Evolutionary conservation across 2,888 invertebrate species (phyloP), one percentile per base, ranked within the genome.

Genomic region (Brachypterus glaber): DNA sequence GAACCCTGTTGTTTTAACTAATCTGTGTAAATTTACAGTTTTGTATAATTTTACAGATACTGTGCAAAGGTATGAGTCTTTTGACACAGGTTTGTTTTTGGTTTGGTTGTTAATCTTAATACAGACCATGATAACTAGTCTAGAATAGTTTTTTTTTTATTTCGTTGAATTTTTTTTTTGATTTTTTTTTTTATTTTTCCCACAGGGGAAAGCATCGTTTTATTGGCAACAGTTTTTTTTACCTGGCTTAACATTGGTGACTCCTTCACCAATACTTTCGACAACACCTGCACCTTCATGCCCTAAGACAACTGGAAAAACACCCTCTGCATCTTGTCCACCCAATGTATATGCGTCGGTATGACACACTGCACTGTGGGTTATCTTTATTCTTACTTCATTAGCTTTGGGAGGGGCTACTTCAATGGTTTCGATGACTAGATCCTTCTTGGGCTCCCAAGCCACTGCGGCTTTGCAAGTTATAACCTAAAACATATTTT

Each of bases 221-320:
- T n/a, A n/a, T n/a, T n/a, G n/a, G n/a, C n/a, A n/a, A n/a, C n/a
- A n/a, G n/a, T n/a, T n/a, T n/a, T n/a, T n/a, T 41, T 39, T 59
- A 62, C 95, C 95, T 24, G 82, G 73, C 56, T 85, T 75, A 25
- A 95, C 84, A 33, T 78, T 75, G 0, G 84, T 88, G 1, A 96
- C 96, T 12, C 86, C 90, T 56, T 85, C 83, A 1, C 97, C 97
- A 33, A 97, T 76, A 64, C 93, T 93, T 65, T 96, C 97, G n/a
- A 97, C 95, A 52, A 96, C 76, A 24, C 96, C 96, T 38, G 81
- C 84, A 21, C 97, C 97, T 68, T 98, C 98, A 58, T 98, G 98
- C 0, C 98, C 98, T 32, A 98, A 71, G 48, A 98, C 70, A 3
- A 87, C 85, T 0, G 97, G 97, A 55, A 95, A 95, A 9, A 81